A percentile compares a stretch with the other conserved stretches of the same genome.
Conservation (phyloP, 2,888 invertebrate species). For the Neria commutata region DNA sequence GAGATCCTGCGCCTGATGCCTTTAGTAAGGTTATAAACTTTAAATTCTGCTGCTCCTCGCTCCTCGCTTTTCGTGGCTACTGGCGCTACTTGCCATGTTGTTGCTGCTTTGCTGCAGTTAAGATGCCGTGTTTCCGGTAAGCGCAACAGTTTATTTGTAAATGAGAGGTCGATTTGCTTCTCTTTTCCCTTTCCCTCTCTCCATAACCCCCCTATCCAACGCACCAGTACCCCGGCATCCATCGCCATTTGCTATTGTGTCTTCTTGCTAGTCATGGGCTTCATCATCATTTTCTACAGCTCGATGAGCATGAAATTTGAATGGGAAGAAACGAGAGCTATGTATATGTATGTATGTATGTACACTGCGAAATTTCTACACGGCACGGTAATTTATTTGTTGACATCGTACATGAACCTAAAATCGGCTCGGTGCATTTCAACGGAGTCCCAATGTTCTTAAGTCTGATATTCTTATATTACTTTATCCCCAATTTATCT, state of each 20-base stretch:
- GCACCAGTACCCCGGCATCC: too few species aligned
- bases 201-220: neutral
- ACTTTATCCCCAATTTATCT: too few species aligned
- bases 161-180: slow-evolving; percentile 29
- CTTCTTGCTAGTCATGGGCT: slow-evolving; percentile 11
- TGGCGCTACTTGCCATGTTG: slow-evolving; percentile 7
- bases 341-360: neutral
- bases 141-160: slow-evolving; percentile 39
- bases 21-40: slow-evolving; percentile 24
- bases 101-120: slow-evolving; percentile 5
- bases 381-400: too few species aligned
- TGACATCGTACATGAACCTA: too few species aligned
- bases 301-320: slow-evolving; percentile 39
- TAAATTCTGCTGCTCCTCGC: slow-evolving; percentile 19
- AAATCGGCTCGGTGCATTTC: too few species aligned
- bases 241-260: neutral
- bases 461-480: too few species aligned
- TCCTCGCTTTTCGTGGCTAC: neutral
- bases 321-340: neutral
- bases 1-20: neutral
- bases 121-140: neutral
- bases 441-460: too few species aligned
- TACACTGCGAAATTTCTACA: neutral
- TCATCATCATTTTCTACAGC: slow-evolving; percentile 36
- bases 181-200: slow-evolving; percentile 8